A percentile compares a stretch with the other conserved stretches of the same genome.
Conservation (phyloP, 2,797 vertebrate genomes). For the Ctenochaetus hawaiiensis region DNA sequence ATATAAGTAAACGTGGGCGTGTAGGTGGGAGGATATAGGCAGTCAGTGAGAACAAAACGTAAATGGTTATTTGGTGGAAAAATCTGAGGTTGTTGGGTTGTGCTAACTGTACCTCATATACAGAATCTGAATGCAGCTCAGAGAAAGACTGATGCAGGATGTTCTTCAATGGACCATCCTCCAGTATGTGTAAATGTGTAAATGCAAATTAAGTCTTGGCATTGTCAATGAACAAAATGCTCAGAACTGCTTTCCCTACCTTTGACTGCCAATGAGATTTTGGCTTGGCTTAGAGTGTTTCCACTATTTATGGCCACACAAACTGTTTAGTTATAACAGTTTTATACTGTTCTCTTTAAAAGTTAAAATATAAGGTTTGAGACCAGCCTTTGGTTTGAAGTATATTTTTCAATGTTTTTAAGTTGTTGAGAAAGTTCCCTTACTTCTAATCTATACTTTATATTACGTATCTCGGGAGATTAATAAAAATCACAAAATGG, state of each 20-base stretch:
- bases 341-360: slow-evolving; percentile 9
- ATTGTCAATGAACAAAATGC: slow-evolving; percentile 28
- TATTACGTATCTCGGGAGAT: neutral
- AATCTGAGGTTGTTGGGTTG: neutral
- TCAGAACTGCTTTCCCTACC: slow-evolving; percentile 35
- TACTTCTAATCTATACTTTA: neutral
- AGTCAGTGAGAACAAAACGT: neutral
- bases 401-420: too few relatives aligned
- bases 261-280: slow-evolving; percentile 42
- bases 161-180: slow-evolving; percentile 11
- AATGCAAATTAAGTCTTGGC: slow-evolving; percentile 42
- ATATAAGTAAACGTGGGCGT: neutral
- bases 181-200: neutral
- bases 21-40: neutral
- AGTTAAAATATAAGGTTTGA: slow-evolving; percentile 17
- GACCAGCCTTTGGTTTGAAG: neutral
- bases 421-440: neutral
- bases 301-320: slow-evolving; percentile 26
- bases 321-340: slow-evolving; percentile 9
- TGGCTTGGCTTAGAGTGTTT: slow-evolving; percentile 29
- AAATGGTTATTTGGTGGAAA: neutral
- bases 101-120: neutral
- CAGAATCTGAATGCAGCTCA: neutral
- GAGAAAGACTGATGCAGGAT: slow-evolving; percentile 1
- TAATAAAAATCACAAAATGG: neutral